A percentile compares a stretch with the other conserved stretches of the same genome.
Evolutionary conservation across 1,140 invertebrate species (phyloP).

Genomic region (Radopholus similis): DNA sequence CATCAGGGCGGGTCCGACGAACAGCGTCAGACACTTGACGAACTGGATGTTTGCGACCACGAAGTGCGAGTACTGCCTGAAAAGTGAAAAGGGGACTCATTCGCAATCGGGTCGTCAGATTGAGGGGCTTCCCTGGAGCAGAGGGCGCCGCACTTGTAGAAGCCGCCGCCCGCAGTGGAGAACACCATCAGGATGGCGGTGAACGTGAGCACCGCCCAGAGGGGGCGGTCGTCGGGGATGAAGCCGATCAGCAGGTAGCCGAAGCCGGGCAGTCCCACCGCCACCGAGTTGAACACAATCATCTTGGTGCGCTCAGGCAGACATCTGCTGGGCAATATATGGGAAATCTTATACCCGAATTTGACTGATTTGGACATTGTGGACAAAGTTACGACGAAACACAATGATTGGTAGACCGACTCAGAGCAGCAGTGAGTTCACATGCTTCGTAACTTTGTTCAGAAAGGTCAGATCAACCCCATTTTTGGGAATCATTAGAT

Average conservation of each 20-base stretch:
- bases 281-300: constrained; percentile 35
- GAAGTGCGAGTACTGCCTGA: constrained; percentile 45
- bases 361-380: too few relatives aligned
- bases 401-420: too few relatives aligned
- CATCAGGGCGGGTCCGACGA: constrained; percentile 35
- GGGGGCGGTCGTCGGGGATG: background rate
- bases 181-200: constrained; percentile 23
- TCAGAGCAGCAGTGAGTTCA: too few relatives aligned
- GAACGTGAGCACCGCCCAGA: constrained; percentile 31
- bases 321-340: constrained; percentile 15
- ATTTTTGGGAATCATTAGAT: too few relatives aligned
- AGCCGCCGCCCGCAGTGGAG: constrained; percentile 34
- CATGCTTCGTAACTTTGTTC: too few relatives aligned
- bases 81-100: constrained; percentile 7
- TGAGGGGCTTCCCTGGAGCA: constrained; percentile 26
- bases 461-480: too few relatives aligned
- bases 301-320: constrained; percentile 31
- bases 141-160: constrained; percentile 43
- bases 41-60: constrained; percentile 38
- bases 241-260: constrained; percentile 22
- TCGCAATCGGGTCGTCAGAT: background rate
- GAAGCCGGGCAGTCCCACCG: constrained; percentile 30
- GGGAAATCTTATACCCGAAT: too few relatives aligned
- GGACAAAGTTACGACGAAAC: too few relatives aligned
- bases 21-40: constrained; percentile 44